These are phyloP conservation scores for Melanotaenia boesemani DNA, from an alignment of 2,797 vertebrate genomes.

Conservation along the genomic window DNA sequence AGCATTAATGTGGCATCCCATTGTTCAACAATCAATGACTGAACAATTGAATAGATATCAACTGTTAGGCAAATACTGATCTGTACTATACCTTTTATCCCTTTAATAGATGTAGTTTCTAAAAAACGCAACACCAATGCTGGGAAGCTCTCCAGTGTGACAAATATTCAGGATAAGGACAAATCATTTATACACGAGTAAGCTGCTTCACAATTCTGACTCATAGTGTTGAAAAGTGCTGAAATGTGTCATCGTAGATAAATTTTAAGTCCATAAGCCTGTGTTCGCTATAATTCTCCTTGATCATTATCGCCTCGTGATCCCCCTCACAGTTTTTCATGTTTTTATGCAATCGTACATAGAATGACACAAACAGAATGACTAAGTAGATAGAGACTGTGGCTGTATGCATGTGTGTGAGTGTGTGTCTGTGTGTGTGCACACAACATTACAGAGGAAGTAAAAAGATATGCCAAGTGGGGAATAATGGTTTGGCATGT, in stretches of 20 bases:
- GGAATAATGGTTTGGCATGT: constrained; percentile 80
- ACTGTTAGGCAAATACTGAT: constrained; percentile 3
- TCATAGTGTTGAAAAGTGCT: constrained; percentile 41
- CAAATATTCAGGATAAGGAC: constrained; percentile 60
- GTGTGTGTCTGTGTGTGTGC: background rate
- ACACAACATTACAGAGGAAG: constrained; percentile 52
- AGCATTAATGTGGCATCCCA: background rate
- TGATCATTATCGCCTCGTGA: constrained; percentile 64
- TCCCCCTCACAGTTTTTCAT: constrained; percentile 53
- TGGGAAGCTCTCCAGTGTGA: constrained; percentile 58
- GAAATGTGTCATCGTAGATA: constrained; percentile 62
- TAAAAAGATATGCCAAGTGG: constrained; percentile 75
- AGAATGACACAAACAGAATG: constrained; percentile 67
- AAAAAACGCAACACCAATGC: constrained; percentile 20
- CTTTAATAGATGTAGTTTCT: constrained; percentile 43
- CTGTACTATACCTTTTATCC: constrained; percentile 14
- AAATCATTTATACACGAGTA: constrained; percentile 58
- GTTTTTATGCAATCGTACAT: constrained; percentile 55
- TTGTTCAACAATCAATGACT: constrained; percentile 21
- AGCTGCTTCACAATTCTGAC: constrained; percentile 59
- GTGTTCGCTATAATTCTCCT: constrained; percentile 62
- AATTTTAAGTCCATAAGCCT: constrained; percentile 57
- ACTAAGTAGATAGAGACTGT: constrained; percentile 54
- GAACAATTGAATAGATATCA: constrained; percentile 11
- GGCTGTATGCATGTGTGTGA: constrained; percentile 11